A percentile compares a stretch with the other conserved stretches of the same genome.
Conservation (phyloP, 2,113 vertebrate genomes). For the Donacobius atricapilla region DNA sequence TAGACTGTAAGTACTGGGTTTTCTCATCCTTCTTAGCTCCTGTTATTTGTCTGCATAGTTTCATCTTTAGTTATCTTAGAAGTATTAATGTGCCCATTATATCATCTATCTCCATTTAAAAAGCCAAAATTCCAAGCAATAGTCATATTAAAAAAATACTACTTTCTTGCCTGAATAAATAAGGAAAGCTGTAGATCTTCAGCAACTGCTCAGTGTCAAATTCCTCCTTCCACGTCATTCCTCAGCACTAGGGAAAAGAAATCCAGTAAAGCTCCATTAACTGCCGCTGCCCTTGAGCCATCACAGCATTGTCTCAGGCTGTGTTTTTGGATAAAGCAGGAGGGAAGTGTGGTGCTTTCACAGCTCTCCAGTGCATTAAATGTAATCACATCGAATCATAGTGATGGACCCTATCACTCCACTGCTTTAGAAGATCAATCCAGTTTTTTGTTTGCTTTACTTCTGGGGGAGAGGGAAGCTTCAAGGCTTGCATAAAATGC, state of each 20-base stretch:
- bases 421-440: neutral
- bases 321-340: neutral
- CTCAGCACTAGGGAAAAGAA: neutral
- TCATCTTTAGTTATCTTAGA: neutral
- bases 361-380: neutral
- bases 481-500: neutral
- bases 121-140: neutral
- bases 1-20: neutral
- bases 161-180: neutral
- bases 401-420: no score
- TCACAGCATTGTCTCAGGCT: neutral
- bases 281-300: neutral
- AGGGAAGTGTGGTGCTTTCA: neutral
- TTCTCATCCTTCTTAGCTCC: neutral
- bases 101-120: neutral
- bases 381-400: rapidly evolving
- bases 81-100: neutral
- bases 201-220: neutral
- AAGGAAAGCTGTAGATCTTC: neutral
- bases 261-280: neutral
- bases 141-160: neutral
- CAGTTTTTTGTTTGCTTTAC: neutral
- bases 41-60: neutral
- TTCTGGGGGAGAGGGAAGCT: rapidly evolving
- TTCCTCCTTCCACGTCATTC: neutral